phyloP scores from a whole-genome alignment of 2,113 vertebrate genomes.

The Dipodomys stephensi region DNA sequence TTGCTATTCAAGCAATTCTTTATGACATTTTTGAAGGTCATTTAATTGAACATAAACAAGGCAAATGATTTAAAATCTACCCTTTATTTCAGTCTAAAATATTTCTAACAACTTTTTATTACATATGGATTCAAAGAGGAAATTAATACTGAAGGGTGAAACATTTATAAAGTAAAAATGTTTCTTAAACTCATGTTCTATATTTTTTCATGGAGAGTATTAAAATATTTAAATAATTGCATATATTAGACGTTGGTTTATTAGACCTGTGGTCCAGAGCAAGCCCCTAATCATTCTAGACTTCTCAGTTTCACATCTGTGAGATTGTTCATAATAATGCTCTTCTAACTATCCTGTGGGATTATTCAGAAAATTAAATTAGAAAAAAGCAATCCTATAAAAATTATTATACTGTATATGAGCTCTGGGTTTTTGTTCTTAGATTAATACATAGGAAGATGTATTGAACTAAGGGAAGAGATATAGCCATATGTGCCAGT shows the following conservation, averaged over 20 bases:
- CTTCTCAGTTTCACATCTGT: neutral
- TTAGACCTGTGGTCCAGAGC: neutral
- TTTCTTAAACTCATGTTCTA: neutral
- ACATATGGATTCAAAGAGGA: neutral
- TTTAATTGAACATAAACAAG: conserved; percentile 28
- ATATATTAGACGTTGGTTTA: too few relatives aligned
- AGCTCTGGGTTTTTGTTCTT: neutral
- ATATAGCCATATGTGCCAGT: neutral
- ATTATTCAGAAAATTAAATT: conserved; percentile 7
- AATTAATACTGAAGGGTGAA: neutral
- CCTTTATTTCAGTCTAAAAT: conserved; percentile 7
- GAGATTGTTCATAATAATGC: neutral
- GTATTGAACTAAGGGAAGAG: neutral
- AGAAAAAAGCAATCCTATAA: neutral
- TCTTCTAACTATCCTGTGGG: neutral
- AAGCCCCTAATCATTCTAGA: neutral
- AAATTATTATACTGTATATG: neutral
- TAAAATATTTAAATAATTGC: neutral
- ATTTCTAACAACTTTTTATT: neutral
- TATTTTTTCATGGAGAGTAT: neutral
- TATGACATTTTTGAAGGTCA: neutral
- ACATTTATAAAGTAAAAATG: neutral
- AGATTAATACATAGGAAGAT: neutral
- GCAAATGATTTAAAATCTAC: neutral
- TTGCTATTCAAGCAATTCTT: conserved; percentile 20